phyloP scores from a whole-genome alignment of 2,888 invertebrate genomes.

The Neoscelio sp. region DNA sequence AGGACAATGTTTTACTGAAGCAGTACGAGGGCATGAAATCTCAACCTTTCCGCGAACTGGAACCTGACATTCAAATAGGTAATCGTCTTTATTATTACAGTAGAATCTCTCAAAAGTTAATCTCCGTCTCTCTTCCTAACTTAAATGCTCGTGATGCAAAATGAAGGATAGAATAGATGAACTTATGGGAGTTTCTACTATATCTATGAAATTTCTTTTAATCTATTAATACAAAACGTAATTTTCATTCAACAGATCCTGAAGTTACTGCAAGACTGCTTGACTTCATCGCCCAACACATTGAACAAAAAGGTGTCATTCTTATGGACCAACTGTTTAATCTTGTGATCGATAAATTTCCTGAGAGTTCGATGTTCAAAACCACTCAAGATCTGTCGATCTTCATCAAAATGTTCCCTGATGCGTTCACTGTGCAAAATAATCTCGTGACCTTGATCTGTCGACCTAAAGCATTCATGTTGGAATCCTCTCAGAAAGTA shows the following conservation, averaged over 20 bases:
- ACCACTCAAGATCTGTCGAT: slow-evolving; percentile 95
- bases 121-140: too few relatives aligned
- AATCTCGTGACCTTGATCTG: slow-evolving; percentile 94
- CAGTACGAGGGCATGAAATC: slow-evolving; percentile 88
- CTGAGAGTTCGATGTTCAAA: slow-evolving; percentile 94
- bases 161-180: too few relatives aligned
- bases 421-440: slow-evolving; percentile 96
- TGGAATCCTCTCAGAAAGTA: slow-evolving; percentile 36
- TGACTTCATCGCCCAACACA: slow-evolving; percentile 92
- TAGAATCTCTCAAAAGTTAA: too few relatives aligned
- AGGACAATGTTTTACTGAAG: slow-evolving; percentile 92
- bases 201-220: too few relatives aligned
- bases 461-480: slow-evolving; percentile 85
- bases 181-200: too few relatives aligned
- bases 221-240: not conserved
- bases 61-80: slow-evolving; percentile 63
- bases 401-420: slow-evolving; percentile 96
- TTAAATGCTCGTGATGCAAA: too few relatives aligned
- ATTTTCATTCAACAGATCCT: slow-evolving; percentile 88
- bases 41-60: slow-evolving; percentile 87
- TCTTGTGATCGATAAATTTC: slow-evolving; percentile 90
- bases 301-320: slow-evolving; percentile 92
- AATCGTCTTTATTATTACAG: too few relatives aligned
- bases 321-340: slow-evolving; percentile 95
- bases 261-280: slow-evolving; percentile 92